Conservation (phyloP, 2,888 invertebrate species). For the Chelonus formosanus region DNA sequence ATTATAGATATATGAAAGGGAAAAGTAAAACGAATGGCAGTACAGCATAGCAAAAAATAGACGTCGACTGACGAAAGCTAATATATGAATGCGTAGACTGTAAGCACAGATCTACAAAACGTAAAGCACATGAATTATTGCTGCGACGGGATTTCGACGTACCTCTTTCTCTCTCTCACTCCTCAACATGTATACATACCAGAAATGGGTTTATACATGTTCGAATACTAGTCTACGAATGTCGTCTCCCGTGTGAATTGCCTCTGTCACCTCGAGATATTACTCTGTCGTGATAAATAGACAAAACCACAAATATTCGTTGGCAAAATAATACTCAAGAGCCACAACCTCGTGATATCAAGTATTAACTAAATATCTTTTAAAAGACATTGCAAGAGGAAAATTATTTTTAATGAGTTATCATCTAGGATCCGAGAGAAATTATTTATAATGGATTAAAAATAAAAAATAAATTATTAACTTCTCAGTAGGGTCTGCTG, state of each 20-base stretch:
- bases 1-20: not conserved
- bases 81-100: slow-evolving; percentile 29
- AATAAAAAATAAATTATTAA: no score
- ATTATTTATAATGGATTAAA: no score
- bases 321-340: not conserved
- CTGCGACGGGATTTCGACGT: slow-evolving; percentile 27
- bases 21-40: slow-evolving; percentile 5
- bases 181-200: not conserved
- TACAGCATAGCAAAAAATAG: slow-evolving; percentile 7
- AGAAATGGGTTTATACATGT: slow-evolving; percentile 9
- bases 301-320: slow-evolving; percentile 1
- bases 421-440: no score
- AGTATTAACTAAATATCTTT: no score
- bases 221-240: slow-evolving; percentile 13
- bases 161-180: not conserved
- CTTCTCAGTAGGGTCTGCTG: no score
- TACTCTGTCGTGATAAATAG: slow-evolving; percentile 30
- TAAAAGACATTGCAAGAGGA: no score
- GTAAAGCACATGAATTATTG: slow-evolving; percentile 29
- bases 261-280: slow-evolving; percentile 22
- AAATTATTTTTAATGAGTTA: no score
- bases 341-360: no score
- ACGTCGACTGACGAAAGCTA: slow-evolving; percentile 24
- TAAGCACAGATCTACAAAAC: slow-evolving; percentile 24
- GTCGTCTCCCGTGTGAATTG: slow-evolving; percentile 1